Base-by-base conservation (phyloP, 2,797 vertebrate genomes). In the Arrhamphus sclerolepis region DNA sequence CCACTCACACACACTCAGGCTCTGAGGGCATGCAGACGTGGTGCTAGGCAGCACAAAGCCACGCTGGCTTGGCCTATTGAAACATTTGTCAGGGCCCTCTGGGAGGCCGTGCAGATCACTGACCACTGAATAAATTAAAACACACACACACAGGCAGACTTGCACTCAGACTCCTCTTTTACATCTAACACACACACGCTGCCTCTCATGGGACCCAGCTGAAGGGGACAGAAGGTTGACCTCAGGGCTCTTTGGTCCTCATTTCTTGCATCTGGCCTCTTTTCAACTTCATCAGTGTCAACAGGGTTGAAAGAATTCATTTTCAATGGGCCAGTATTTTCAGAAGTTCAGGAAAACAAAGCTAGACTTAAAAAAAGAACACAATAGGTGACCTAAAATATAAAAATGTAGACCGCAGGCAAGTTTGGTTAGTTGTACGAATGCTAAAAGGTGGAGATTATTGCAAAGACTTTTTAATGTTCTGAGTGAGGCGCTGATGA, bases 101-200 rank as follows among this genome's bases (percentile, higher is more conserved):
- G 87, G 83, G 88, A 84, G 83, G 77, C 78, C 82, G 78, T 26
- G 58, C 79, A 84, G 82, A 85, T 84, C 88, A 86, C 86, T 87
- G 88, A 84, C 84, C 88, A 84, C 79, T 84, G 74, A 89, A 88
- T 81, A 82, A 83, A 86, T 82, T 57, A 65, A 77, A 34, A 31
- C 29, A 7, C 29, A 31, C 29, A 31, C 29, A 28, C 28, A 28
- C 28, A 28, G 4, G 9, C 29, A 31, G 7, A 31, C 29, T 7
- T 10, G 9, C 29, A 31, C 29, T 7, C 46, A 65, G 62, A 34
- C 24, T 38, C 43, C 51, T 53, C 54, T 62, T 56, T 19, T 38
- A 65, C 66, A 19, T 73, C 65, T 64, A 53, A 75, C 66, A 6
- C 67, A 56, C 75, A 70, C 72, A 70, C 61, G n/a, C 70, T 38